A percentile compares a stretch with the other conserved stretches of the same genome.
Conservation (phyloP, 2,113 vertebrate species). For the Prunella himalayana region DNA sequence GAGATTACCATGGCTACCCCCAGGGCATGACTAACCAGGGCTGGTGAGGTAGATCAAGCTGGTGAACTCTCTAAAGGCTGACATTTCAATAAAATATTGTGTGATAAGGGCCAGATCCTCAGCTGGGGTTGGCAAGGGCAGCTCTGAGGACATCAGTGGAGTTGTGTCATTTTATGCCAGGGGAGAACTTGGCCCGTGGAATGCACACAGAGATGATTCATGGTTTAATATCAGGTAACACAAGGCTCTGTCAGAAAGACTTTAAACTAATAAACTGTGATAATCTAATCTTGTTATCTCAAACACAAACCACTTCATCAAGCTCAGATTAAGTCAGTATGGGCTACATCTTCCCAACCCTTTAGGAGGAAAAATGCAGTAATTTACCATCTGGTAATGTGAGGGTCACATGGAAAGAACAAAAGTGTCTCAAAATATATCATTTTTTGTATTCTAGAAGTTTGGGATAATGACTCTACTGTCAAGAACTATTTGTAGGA, state of each 20-base stretch:
- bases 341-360: constrained; percentile 12
- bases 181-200: background rate
- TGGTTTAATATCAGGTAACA: constrained; percentile 53
- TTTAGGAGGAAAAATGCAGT: constrained; percentile 34
- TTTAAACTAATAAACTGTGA: constrained; percentile 63
- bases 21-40: constrained; percentile 29
- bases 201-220: constrained; percentile 27
- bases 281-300: constrained; percentile 64
- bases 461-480: background rate
- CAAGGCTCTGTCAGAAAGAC: constrained; percentile 51
- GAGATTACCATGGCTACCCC: constrained; percentile 35
- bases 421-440: background rate
- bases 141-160: background rate
- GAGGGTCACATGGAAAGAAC: constrained; percentile 13
- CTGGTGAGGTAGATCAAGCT: background rate
- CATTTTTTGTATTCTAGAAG: constrained; percentile 11
- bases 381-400: constrained; percentile 62
- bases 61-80: constrained; percentile 13
- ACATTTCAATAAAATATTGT: background rate
- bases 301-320: constrained; percentile 63
- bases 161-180: background rate
- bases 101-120: constrained; percentile 38
- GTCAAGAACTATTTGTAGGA: constrained; percentile 29
- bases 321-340: constrained; percentile 61
- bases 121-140: background rate